Conservation (phyloP, 2,888 invertebrate genomes). For the Leptodirus hochenwartii region DNA sequence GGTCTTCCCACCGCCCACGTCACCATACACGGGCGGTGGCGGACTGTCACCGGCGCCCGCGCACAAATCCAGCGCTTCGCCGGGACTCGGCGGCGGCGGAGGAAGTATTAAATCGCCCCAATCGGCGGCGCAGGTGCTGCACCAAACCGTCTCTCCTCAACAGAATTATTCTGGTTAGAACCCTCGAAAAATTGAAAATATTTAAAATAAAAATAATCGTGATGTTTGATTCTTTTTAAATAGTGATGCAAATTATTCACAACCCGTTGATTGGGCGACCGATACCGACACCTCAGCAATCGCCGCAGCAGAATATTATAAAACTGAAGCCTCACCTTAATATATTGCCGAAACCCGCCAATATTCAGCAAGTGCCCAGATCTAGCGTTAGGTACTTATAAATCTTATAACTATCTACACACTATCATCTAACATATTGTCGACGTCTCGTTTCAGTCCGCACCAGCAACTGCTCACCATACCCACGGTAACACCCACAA, state of each 20-base stretch:
- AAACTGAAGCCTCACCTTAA: constrained; percentile 28
- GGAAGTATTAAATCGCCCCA: constrained; percentile 25
- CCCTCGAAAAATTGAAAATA: too few relatives aligned
- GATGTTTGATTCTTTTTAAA: constrained; percentile 7
- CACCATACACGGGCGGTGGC: too few relatives aligned
- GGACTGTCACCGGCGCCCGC: too few relatives aligned
- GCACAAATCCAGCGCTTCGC: too few relatives aligned
- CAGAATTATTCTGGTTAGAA: too few relatives aligned
- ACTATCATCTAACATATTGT: constrained; percentile 2
- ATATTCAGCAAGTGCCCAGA: constrained; percentile 25
- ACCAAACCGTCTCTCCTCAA: constrained; percentile 23
- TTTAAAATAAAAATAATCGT: too few relatives aligned
- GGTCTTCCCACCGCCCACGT: too few relatives aligned
- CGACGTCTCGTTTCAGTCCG: constrained; percentile 22
- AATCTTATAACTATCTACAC: neutral
- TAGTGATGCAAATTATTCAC: constrained; percentile 25
- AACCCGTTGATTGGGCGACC: constrained; percentile 23
- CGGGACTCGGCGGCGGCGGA: constrained; percentile 26
- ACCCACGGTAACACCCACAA: constrained; percentile 12
- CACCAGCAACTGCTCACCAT: constrained; percentile 26
- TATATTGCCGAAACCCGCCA: constrained; percentile 28
- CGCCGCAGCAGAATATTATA: constrained; percentile 24
- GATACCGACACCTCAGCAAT: constrained; percentile 19
- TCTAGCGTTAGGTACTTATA: constrained; percentile 24
- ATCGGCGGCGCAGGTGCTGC: constrained; percentile 25